Base-by-base conservation (phyloP, 2,797 vertebrate genomes). In the Gorsachius magnificus region DNA sequence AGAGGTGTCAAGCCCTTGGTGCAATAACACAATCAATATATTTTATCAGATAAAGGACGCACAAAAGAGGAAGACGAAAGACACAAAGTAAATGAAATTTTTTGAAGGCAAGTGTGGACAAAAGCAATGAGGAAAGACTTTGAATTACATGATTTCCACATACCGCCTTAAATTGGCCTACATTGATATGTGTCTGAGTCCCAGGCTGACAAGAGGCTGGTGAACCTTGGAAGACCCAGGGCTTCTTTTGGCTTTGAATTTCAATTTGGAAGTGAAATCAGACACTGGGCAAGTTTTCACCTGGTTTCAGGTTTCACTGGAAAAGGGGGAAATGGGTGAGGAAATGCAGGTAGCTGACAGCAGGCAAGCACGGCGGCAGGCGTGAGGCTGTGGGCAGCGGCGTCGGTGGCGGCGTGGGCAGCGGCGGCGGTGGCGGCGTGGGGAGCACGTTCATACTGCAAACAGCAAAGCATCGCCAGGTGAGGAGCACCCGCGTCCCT, bases 181-280 rank as follows among this genome's bases (percentile, higher is more conserved):
- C 6, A 1, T 36, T 56, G 57, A 6, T 36, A 45, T 13, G 25
- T 60, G 65, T 66, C 69, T 24, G 26, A 78, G 46, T 65, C 50
- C 58, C 11, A 5, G 54, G 8, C 71, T 94, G 88, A 91, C 89
- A 87, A 75, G 53, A 85, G 54, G 28, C 48, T 92, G 46, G n/a
- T 93, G 90, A 96, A 92, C 94, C 93, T 90, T 79, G 74, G 54
- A 93, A 94, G 76, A 93, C 89, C 72, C 1, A 1, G 9, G 35
- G 48, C 57, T 90, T 68, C 89, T 89, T 94, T 89, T 56, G 53
- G 82, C 84, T 95, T 92, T 95, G 81, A 83, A 83, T 97, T 94
- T 91, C 92, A 86, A 29, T 83, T 89, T 87, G 63, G 87, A 92
- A 86, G 89, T 17, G 87, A 91, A 97, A 96, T 56, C 24, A 25